A percentile compares a stretch with the other conserved stretches of the same genome.
Evolutionary conservation across 2,888 invertebrate species (phyloP).

Genomic region (Busseola fusca): DNA sequence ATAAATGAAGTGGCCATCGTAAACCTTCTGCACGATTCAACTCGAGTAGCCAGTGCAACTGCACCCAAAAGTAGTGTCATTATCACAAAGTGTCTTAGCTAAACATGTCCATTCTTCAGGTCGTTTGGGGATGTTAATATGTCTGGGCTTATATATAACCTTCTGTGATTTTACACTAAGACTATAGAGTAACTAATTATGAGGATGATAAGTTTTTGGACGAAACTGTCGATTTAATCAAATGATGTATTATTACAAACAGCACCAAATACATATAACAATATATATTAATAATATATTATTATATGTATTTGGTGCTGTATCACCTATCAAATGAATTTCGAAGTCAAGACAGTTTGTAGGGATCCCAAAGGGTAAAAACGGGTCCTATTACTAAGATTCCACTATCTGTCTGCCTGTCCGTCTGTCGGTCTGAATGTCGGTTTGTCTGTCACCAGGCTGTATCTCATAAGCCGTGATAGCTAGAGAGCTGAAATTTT

Average conservation of each 20-base stretch:
- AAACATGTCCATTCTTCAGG: not conserved
- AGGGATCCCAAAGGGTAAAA: too few species aligned
- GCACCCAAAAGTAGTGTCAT: not conserved
- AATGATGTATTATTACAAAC: too few species aligned
- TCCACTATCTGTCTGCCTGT: too few species aligned
- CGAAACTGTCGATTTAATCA: not conserved
- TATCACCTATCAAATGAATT: not conserved
- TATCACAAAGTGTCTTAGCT: not conserved
- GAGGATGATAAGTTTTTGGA: not conserved
- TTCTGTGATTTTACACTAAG: not conserved
- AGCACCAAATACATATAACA: too few species aligned
- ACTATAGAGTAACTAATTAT: not conserved
- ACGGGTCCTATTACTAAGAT: too few species aligned
- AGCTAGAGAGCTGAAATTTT: too few species aligned
- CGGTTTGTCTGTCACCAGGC: too few species aligned
- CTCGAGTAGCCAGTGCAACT: not conserved
- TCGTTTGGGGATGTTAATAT: constrained; percentile 6
- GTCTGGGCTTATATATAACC: not conserved
- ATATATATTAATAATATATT: too few species aligned
- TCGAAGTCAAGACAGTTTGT: too few species aligned
- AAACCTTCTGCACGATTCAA: not conserved
- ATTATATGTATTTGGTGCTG: not conserved
- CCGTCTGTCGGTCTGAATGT: too few species aligned
- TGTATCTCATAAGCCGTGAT: too few species aligned
- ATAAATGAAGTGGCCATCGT: constrained; percentile 8